phyloP scores from a whole-genome alignment of 2,113 vertebrate species.

The Pachypanchax playfairii region DNA sequence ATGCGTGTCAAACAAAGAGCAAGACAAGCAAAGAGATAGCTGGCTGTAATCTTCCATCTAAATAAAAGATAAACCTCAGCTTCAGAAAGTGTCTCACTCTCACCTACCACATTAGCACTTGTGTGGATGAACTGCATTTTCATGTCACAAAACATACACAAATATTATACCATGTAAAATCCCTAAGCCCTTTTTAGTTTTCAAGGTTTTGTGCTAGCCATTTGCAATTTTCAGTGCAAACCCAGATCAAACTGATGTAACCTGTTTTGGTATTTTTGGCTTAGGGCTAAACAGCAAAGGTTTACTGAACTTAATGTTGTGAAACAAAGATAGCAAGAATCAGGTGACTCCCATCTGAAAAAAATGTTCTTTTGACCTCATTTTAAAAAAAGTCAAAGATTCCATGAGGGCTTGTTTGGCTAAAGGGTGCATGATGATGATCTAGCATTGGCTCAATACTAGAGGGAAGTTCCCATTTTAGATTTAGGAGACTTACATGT shows the following conservation, averaged over 20 bases:
- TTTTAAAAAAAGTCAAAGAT: slow-evolving; percentile 26
- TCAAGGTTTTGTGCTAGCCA: no score
- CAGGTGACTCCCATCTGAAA: not conserved
- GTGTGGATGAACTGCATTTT: slow-evolving; percentile 1
- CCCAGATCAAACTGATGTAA: not conserved
- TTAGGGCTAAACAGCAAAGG: slow-evolving; percentile 23
- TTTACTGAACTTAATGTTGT: slow-evolving; percentile 27
- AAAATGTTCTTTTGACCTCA: slow-evolving; percentile 17
- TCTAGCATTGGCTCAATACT: not conserved
- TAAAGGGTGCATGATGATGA: slow-evolving; percentile 11
- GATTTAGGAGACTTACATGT: slow-evolving; percentile 12
- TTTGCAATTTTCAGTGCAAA: not conserved
- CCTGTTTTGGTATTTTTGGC: slow-evolving; percentile 24
- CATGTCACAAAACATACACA: slow-evolving; percentile 4
- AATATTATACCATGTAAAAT: no score
- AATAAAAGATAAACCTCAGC: slow-evolving; percentile 65
- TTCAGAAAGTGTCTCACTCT: slow-evolving; percentile 35
- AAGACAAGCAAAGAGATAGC: slow-evolving; percentile 26
- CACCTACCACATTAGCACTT: slow-evolving; percentile 32
- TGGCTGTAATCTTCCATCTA: slow-evolving; percentile 48
- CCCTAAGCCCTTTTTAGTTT: no score
- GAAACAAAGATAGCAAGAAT: slow-evolving; percentile 16
- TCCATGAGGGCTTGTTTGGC: slow-evolving; percentile 10
- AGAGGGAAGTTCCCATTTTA: not conserved
- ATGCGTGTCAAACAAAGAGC: not conserved